A percentile compares a stretch with the other conserved stretches of the same genome.
phyloP scores from a whole-genome alignment of 1,140 invertebrate species.

The Drosophila bocqueti region DNA sequence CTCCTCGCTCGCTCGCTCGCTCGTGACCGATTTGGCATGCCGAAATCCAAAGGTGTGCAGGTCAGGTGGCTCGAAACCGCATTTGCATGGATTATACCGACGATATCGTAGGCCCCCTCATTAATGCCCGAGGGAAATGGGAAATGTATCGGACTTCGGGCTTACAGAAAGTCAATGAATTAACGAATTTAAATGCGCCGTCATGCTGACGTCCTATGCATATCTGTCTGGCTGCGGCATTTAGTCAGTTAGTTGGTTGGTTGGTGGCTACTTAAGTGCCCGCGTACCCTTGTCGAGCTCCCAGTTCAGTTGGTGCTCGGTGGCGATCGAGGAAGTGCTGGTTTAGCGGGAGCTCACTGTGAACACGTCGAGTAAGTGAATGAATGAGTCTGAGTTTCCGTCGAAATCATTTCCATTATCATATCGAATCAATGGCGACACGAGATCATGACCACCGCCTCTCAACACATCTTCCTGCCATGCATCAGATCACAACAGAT shows the following conservation, averaged over 20 bases:
- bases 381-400: constrained; percentile 22
- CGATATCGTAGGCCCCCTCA: constrained; percentile 44
- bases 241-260: constrained; percentile 3
- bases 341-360: constrained; percentile 21
- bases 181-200: constrained; percentile 7
- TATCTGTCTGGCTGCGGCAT: background rate
- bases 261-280: constrained; percentile 5
- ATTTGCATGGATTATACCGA: constrained; percentile 41
- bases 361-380: constrained; percentile 44
- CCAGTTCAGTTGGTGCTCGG: constrained; percentile 28
- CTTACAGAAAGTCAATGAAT: constrained; percentile 50
- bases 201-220: constrained; percentile 37
- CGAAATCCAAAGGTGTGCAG: constrained; percentile 54
- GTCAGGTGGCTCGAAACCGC: constrained; percentile 39
- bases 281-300: background rate
- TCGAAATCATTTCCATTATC: constrained; percentile 20
- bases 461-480: constrained; percentile 36
- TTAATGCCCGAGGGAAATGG: constrained; percentile 57
- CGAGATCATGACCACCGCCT: constrained; percentile 24
- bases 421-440: constrained; percentile 21
- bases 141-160: constrained; percentile 26
- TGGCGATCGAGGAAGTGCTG: constrained; percentile 12
- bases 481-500: constrained; percentile 16
- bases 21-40: constrained; percentile 30
- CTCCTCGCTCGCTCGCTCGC: background rate